phyloP scores from a whole-genome alignment of 2,113 vertebrate genomes.

The Chaetorhynchus papuensis region DNA sequence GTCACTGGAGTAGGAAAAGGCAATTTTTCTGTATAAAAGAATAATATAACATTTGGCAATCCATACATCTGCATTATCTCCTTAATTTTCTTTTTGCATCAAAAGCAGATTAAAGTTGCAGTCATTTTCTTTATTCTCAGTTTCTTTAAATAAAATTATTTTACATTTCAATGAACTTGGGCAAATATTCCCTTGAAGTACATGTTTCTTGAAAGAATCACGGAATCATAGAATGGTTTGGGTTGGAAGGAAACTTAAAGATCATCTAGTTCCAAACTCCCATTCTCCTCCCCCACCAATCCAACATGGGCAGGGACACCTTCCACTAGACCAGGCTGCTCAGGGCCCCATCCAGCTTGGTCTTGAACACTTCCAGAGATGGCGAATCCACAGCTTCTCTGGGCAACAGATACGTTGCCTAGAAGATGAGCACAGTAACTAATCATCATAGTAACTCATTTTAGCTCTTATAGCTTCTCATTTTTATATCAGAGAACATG shows the following conservation, averaged over 20 bases:
- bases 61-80: neutral
- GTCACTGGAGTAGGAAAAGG: neutral
- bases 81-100: neutral
- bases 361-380: neutral
- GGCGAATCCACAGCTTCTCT: neutral
- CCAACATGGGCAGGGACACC: too few species aligned
- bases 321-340: neutral
- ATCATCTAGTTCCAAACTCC: neutral
- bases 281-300: accelerated
- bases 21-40: neutral
- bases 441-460: neutral
- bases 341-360: neutral
- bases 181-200: neutral
- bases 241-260: neutral
- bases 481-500: neutral
- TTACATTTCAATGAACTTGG: neutral
- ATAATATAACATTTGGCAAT: neutral
- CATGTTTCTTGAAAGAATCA: neutral
- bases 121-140: neutral
- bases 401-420: accelerated
- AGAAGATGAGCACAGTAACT: neutral
- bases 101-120: neutral
- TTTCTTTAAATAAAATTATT: neutral
- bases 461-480: neutral
- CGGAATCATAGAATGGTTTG: neutral